phyloP scores from a whole-genome alignment of 2,888 invertebrate species.

The Muscina levida region DNA sequence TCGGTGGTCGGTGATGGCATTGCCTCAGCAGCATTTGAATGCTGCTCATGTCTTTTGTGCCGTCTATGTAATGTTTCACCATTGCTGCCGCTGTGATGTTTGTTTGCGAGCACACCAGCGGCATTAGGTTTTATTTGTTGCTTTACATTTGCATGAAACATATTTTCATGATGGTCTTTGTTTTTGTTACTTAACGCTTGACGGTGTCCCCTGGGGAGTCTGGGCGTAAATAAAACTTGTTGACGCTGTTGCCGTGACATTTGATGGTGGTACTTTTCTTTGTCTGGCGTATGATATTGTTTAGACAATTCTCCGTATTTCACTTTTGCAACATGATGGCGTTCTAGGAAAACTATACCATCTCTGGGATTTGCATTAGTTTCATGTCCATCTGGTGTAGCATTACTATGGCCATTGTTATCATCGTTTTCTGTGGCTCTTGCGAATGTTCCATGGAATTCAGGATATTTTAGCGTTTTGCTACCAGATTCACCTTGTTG shows the following conservation, averaged over 20 bases:
- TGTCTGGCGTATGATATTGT: not conserved
- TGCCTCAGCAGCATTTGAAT: conserved; percentile 31
- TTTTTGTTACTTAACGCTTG: not conserved
- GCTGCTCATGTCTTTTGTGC: conserved; percentile 35
- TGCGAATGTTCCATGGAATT: not conserved
- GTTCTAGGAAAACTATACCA: not conserved
- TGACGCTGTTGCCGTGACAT: not conserved
- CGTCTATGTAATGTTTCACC: not conserved
- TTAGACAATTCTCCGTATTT: conserved; percentile 9
- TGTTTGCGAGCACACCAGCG: not conserved
- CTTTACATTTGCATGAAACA: conserved; percentile 1
- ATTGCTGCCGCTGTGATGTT: not conserved
- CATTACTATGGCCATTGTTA: not conserved
- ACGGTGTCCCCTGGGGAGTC: not conserved
- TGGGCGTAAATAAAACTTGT: not conserved
- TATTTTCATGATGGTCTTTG: conserved; percentile 23
- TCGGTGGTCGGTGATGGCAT: conserved; percentile 32
- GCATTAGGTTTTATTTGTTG: no score
- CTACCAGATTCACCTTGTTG: conserved; percentile 5
- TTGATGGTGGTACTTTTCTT: not conserved
- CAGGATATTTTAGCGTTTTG: not conserved
- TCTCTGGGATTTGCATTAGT: not conserved
- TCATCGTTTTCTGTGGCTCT: no score
- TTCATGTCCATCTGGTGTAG: not conserved
- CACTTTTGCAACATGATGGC: conserved; percentile 2